Evolutionary conservation across 2,888 invertebrate species (phyloP), one percentile per base, ranked within the genome.

Genomic region (Agrochola litura): DNA sequence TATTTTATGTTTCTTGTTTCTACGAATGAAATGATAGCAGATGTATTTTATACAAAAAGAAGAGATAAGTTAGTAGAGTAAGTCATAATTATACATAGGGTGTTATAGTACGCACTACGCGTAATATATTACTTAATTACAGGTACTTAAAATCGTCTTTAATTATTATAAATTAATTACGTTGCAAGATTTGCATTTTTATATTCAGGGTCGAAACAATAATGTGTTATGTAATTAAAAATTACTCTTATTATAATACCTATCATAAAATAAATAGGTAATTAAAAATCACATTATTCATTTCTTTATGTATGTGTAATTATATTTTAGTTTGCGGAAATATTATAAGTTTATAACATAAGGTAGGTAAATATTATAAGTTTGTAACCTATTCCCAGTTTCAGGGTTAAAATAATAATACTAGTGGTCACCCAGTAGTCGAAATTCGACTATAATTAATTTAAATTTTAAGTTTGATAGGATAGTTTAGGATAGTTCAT

Each of bases 1-100:
- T 68, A 70, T 86, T 76, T 80, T 77, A 84, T 84, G 54, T 77
- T 77, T 73, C 70, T 72, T 63, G 58, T 79, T 83, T 84, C 60
- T 86, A 79, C 68, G 84, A 83, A 66, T 84, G 79, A 64, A 68
- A 83, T 73, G 52, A 58, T 52, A 46, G 43, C 79, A 78, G 84
- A 79, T 69, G 80, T 79, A 58, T 79, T 77, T 81, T 63, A 70
- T 69, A 58, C 46, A 84, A 84, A 60, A 69, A 58, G 22, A 52
- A 56, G 30, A 70, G 25, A 61, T 81, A 25, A 58, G 49, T 65
- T 25, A 12, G 5, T 25, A 16, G 37, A 63, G 61, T 56, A 30
- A 63, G 30, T 37, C 25, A 65, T 78, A 83, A 78, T 82, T 65
- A 82, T 77, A 73, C 58, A 43, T 19, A 52, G 41, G 56, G 63